Evolutionary conservation across 2,888 invertebrate genomes (phyloP), one percentile per base, ranked within the genome.

Genomic region (Lacanobia wlatinum): DNA sequence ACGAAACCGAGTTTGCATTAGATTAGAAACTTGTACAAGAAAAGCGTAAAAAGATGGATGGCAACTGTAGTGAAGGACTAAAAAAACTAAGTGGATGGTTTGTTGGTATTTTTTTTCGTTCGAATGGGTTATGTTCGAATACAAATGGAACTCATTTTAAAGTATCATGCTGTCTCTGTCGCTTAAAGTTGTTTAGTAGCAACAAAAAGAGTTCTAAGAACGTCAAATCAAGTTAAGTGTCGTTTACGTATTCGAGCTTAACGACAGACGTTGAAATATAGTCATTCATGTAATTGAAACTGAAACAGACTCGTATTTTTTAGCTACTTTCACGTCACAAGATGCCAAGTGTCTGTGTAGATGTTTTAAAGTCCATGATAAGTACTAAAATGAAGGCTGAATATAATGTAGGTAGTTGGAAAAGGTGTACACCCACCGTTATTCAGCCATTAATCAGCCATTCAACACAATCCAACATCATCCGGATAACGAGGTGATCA

Each of bases 401-500:
- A 56, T 61, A 23, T 60, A 18, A 46, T 52, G 38, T 48, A 40
- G 21, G 46, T 34, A n/a, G 21, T 40, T 53, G 12, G 21, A 56
- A 58, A 3, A 76, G 18, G 14, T 46, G 46, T 52, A 62, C 12
- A 75, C 43, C 53, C 38, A 56, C 14, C 8, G 43, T 58, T 52
- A 21, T 61, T 70, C 52, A 46, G 40, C 23, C 34, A 78, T 78
- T 62, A 69, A 79, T 76, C 76, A 73, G 56, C 34, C n/a, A 56
- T 64, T 70, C 72, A 84, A 82, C 82, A 80, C 77, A 80, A 72
- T 76, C 59, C 76, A 65, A 52, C 56, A 82, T 74, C 60, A 69
- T 65, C 52, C 63, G 46, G 16, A 43, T 73, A 84, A 84, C 73
- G 74, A 82, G 70, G 75, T 84, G 76, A 83, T 84, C 80, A 63